These are phyloP conservation scores for Ptychadena robeensis DNA, from an alignment of 2,797 vertebrate genomes.

Conservation along the genomic window DNA sequence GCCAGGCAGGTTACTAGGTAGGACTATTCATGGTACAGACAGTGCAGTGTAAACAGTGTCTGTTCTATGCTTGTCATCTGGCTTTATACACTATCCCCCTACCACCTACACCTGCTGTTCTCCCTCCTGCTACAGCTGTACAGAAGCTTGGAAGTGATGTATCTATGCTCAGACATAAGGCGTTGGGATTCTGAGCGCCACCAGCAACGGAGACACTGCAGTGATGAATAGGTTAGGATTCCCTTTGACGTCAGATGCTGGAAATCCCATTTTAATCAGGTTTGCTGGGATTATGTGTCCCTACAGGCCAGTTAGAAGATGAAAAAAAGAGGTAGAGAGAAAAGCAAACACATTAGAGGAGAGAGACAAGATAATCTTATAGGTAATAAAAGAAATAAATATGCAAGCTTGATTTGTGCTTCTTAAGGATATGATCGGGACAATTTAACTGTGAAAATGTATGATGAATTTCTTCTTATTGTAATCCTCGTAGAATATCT, in stretches of 20 bases:
- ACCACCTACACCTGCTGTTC: slow-evolving; percentile 32
- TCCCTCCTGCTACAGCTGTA: slow-evolving; percentile 1
- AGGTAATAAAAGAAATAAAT: slow-evolving; percentile 27
- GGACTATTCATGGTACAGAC: background rate
- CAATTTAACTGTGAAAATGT: slow-evolving; percentile 15
- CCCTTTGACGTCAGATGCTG: slow-evolving; percentile 77
- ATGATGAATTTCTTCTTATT: background rate
- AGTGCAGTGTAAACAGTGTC: slow-evolving; percentile 1
- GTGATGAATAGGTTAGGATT: slow-evolving; percentile 73
- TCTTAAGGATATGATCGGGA: background rate
- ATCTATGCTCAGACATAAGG: slow-evolving; percentile 16
- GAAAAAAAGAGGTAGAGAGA: slow-evolving; percentile 30
- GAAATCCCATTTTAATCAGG: slow-evolving; percentile 81
- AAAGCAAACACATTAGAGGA: slow-evolving; percentile 41
- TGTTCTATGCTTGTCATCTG: background rate
- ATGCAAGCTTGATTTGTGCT: slow-evolving; percentile 2
- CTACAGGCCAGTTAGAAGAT: slow-evolving; percentile 53
- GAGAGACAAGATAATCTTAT: slow-evolving; percentile 14
- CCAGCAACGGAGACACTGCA: slow-evolving; percentile 70
- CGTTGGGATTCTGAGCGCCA: slow-evolving; percentile 48
- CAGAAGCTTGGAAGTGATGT: background rate
- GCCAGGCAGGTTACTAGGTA: background rate
- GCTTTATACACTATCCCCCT: background rate
- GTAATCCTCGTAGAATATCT: background rate
- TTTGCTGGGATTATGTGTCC: slow-evolving; percentile 56